Conservation (phyloP, 2,888 invertebrate genomes). For the Azorinus chamasolen region DNA sequence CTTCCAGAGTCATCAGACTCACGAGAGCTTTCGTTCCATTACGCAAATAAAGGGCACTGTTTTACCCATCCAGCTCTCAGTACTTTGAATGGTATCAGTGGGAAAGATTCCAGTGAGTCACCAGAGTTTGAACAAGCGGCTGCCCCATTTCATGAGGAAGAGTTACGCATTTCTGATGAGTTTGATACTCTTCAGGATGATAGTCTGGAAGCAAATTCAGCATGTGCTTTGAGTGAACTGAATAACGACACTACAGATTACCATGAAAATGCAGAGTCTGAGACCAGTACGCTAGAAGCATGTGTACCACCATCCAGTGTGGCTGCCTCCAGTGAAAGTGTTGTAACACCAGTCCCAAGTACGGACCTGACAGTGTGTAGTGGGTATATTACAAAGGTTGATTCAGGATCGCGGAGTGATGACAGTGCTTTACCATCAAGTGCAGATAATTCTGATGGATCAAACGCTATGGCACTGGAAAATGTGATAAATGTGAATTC, state of each 20-base stretch:
- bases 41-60: slow-evolving; percentile 54
- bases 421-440: slow-evolving; percentile 73
- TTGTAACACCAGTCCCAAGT: slow-evolving; percentile 11
- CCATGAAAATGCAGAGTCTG: too few relatives aligned
- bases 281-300: background rate
- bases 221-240: background rate
- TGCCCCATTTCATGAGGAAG: slow-evolving; percentile 52
- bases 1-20: slow-evolving; percentile 50
- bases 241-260: background rate
- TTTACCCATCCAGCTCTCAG: slow-evolving; percentile 54
- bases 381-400: slow-evolving; percentile 18
- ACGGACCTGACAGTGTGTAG: slow-evolving; percentile 21
- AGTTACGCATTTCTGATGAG: slow-evolving; percentile 53
- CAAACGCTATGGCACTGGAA: slow-evolving; percentile 60
- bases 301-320: slow-evolving; percentile 27
- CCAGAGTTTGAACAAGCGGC: slow-evolving; percentile 53
- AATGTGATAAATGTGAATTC: slow-evolving; percentile 41
- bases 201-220: slow-evolving; percentile 16
- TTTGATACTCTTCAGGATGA: slow-evolving; percentile 45
- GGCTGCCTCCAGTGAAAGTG: slow-evolving; percentile 1
- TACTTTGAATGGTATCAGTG: slow-evolving; percentile 50
- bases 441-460: slow-evolving; percentile 78
- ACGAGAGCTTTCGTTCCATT: slow-evolving; percentile 38
- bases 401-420: slow-evolving; percentile 58
- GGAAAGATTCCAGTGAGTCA: slow-evolving; percentile 62